Base-by-base conservation (phyloP, 2,797 vertebrate genomes). In the Rhinichthys osculus region DNA sequence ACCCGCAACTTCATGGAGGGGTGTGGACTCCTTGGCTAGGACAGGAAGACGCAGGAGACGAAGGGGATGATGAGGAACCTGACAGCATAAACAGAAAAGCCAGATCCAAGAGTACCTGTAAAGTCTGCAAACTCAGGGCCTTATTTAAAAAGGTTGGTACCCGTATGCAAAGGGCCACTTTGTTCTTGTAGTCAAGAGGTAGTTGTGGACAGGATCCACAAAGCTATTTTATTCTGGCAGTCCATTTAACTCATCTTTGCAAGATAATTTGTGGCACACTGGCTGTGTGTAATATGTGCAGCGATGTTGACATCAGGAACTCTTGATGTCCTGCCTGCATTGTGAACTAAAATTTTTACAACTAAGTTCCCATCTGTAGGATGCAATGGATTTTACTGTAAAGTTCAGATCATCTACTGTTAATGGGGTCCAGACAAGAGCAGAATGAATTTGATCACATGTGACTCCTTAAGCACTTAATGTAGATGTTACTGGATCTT, bases 1-100 rank as follows among this genome's bases (percentile, higher is more conserved):
- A 98, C 92, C 98, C 97, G 0, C 96, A 95, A 88, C 95, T 98
- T 70, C 97, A 97, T 0, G 97, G 97, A 44, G 97, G 96, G 1
- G 97, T 97, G 35, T 98, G 98, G 98, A 95, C 95, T 0, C 97
- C 98, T 0, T 99, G 98, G 98, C 85, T 98, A 92, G 91, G 94
- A 92, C 89, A 91, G 33, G 90, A 93, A 16, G 91, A 90, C 16
- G 93, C 92, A n/a, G 92, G 93, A 0, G 91, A 92, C 1, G 94
- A 93, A 44, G 93, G 90, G 59, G 91, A 94, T 38, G 71, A 47
- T 8, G 79, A 23, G 35, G 87, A 77, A 8, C 64, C 86, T 2
- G 33, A 85, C 19, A 84, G 50, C 33, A 38, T 86, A 78, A 82
- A 85, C 14, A 90, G 79, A 86, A 90, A 90, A 64, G 64, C 81